Evolutionary conservation across 2,888 invertebrate species (phyloP), one percentile per base, ranked within the genome.

Genomic region (Drosophila kambysellisi): DNA sequence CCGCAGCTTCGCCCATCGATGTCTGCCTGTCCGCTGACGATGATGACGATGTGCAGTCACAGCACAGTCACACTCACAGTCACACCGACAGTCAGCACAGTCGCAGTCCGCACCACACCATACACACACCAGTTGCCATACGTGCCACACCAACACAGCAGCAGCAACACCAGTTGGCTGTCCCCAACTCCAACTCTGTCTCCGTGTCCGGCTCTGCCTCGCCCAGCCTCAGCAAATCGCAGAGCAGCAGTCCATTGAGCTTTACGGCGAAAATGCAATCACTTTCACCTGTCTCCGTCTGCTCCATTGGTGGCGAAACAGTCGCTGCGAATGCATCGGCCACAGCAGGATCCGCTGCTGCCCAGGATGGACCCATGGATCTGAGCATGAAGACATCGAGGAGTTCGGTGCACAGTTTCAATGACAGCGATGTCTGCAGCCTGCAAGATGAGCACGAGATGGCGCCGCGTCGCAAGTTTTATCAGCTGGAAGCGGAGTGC

Each of bases 351-450:
- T 17, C 57, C 15, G 57, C 64, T 12, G 70, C 68, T n/a, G 83
- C 94, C 4, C 96, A 97, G 90, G 96, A 96, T 73, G 95, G 95
- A 81, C 97, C 97, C 3, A 97, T 97, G 93, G 97, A 97, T 90
- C 93, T 97, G 73, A 97, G 97, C 57, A 96, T 97, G 94, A 96
- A 96, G 88, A 94, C 95, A 6, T 91, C 84, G 51, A 79, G 94
- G 48, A 87, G 85, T 30, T 92, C 92, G 3, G 87, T 86, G 74
- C 90, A 92, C 69, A 92, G 92, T 54, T 90, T 88, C 73, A 83
- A 91, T 9, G 87, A 89, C 70, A 87, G 90, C 68, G 92, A 91
- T 66, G 84, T 81, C 71, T 87, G 88, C 72, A 89, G 86, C 32
- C 78, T 84, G 50, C 80, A 73, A 35, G 81, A 85, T 53, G 91